Base-by-base conservation (phyloP, 2,888 invertebrate genomes). In the Augiades crinisus region DNA sequence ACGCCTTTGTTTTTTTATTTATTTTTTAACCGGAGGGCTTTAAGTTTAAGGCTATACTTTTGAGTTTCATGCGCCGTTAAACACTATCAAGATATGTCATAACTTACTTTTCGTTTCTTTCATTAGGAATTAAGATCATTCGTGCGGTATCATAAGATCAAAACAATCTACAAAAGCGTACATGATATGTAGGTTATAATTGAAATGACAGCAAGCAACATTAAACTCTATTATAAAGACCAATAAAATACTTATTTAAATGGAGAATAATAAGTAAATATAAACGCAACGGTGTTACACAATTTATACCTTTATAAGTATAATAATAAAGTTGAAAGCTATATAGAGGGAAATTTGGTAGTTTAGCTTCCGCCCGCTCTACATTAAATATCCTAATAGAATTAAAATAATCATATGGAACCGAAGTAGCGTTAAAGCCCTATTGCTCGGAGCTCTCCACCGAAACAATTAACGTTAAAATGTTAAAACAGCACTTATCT, bases 71-170 rank as follows among this genome's bases (percentile, higher is more conserved):
- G 44, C 44, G 5, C 44, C 44, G 33, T 44, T 44, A 44, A 30
- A 30, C 41, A 19, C 37, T 50, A 53, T 52, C 51, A 57, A 45
- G 54, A 38, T 47, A 53, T 59, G 55, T 55, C 57, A 55, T 52
- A 59, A 53, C 55, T 55, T 50, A 44, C 33, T 53, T 44, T 41
- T 38, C 46, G 49, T 30, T 30, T 43, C 53, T 44, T 40, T 50
- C 56, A 52, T 37, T 55, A 54, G 59, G 36, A 59, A 45, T 50
- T 37, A 59, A 53, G 56, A 43, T 57, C 61, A 57, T 49, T 59
- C 57, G 45, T 57, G 62, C 59, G 60, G 59, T 59, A 45, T 55
- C 60, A 61, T 60, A 53, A 45, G 57, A 58, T 55, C 46, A 52
- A 44, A 55, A 54, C 51, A 27, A 37, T 43, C 30, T 31, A 30